Conservation (phyloP, 2,888 invertebrate genomes). For the Osmoderma eremita region DNA sequence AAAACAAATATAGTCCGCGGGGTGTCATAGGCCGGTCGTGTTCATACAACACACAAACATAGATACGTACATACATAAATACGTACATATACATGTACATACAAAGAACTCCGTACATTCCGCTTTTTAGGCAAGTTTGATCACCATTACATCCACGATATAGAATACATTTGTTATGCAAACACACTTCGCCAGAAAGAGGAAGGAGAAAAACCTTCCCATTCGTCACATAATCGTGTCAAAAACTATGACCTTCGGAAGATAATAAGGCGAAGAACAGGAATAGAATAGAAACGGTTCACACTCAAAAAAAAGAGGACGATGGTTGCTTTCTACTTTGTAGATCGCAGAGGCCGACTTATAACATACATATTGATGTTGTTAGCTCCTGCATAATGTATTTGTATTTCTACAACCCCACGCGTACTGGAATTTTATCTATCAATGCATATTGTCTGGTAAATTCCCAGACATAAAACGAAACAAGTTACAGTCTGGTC, state of each 20-base stretch:
- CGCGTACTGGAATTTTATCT: constrained; percentile 23
- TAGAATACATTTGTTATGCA: constrained; percentile 28
- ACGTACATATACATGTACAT: neutral
- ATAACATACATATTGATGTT: constrained; percentile 9
- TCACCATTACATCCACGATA: constrained; percentile 21
- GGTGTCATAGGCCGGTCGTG: too few species aligned
- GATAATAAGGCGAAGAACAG: neutral
- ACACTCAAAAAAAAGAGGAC: constrained; percentile 9
- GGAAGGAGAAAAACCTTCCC: constrained; percentile 9
- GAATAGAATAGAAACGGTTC: constrained; percentile 18
- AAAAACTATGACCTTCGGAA: constrained; percentile 13
- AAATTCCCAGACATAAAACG: too few species aligned
- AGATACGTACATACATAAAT: too few species aligned
- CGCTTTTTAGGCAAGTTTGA: neutral
- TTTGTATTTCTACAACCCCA: constrained; percentile 10
- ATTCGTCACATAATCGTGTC: neutral
- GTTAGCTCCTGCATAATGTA: constrained; percentile 16
- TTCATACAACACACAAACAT: too few species aligned
- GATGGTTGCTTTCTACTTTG: neutral
- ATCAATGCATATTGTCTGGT: neutral
- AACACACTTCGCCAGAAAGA: neutral
- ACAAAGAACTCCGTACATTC: too few species aligned
- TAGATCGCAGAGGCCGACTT: constrained; percentile 9
- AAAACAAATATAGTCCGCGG: constrained; percentile 16
- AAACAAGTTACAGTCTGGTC: too few species aligned